phyloP scores from a whole-genome alignment of 2,113 vertebrate species.

The Hipposideros armiger region DNA sequence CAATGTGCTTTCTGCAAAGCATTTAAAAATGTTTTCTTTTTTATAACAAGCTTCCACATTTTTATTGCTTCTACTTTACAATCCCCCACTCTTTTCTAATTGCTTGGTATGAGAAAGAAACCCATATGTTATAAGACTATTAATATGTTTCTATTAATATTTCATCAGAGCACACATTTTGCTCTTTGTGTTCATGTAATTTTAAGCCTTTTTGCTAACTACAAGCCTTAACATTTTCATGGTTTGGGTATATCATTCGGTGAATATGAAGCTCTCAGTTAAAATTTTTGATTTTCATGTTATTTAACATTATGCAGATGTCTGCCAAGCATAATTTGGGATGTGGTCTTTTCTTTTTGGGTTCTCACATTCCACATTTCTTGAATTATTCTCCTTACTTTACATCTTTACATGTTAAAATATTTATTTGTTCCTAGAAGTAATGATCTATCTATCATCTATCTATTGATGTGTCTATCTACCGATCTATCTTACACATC shows the following conservation, averaged over 20 bases:
- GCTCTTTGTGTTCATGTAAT: background rate
- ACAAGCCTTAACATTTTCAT: background rate
- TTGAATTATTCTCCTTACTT: constrained; percentile 39
- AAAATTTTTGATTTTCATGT: constrained; percentile 24
- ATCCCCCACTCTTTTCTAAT: constrained; percentile 5
- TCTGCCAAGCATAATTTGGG: constrained; percentile 33
- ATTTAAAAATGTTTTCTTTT: constrained; percentile 76
- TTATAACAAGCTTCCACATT: background rate
- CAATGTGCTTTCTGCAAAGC: constrained; percentile 63
- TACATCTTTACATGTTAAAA: background rate
- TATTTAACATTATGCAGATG: background rate
- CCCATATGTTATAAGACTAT: background rate
- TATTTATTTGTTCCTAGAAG: background rate
- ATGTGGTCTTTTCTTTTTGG: background rate
- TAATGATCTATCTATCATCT: background rate
- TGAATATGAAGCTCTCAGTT: background rate
- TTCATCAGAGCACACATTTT: background rate
- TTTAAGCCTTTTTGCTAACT: background rate
- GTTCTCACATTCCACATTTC: background rate
- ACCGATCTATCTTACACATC: too few relatives aligned
- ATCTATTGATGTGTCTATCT: too few relatives aligned
- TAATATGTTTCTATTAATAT: constrained; percentile 25
- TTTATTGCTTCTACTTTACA: constrained; percentile 61
- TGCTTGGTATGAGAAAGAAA: constrained; percentile 42
- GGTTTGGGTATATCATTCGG: background rate